Base-by-base conservation (phyloP, 2,797 vertebrate genomes). In the Melanotaenia nigrans region DNA sequence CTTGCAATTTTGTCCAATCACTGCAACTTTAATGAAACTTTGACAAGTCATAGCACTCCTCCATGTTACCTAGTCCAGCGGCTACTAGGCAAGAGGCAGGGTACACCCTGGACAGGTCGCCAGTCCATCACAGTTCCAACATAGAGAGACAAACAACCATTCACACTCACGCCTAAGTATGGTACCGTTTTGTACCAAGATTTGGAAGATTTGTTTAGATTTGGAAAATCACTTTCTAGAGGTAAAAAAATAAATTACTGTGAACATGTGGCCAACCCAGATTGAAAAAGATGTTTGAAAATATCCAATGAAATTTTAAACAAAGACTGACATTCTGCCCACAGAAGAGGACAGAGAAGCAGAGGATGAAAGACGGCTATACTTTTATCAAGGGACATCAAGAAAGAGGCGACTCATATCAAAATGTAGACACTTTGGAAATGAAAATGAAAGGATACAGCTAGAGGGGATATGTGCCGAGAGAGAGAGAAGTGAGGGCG, bases 361-460 rank as follows among this genome's bases (percentile, higher is more conserved):
- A 8, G 28, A 25, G 1, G 5, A 53, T 24, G 3, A 65, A 33
- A 61, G 25, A 16, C 16, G 49, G 53, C 25, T 32, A 18, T 51
- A 45, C 33, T 68, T 16, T 1, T 30, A 33, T 12, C 53, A 25
- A 4, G 30, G 30, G 22, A 56, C 25, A 20, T 13, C n/a, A 42
- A 57, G 42, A 5, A 20, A 14, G 42, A 36, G 59, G 53, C 10
- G 35, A 57, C 42, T 28, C 11, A 3, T 28, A 68, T 76, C 55
- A 80, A 42, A 69, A 65, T 30, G 25, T 55, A 24, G 59, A 63
- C 68, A 51, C 58, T 58, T 69, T 40, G 33, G 38, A 82, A 81
- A 83, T 77, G 55, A 73, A 77, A 85, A 72, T 63, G 65, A 75
- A 73, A 79, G 42, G 45, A 62, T 54, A 1, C 13, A 49, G 65